Evolutionary conservation across 2,113 vertebrate genomes (phyloP).

Genomic region (Cyanoliseus patagonus): DNA sequence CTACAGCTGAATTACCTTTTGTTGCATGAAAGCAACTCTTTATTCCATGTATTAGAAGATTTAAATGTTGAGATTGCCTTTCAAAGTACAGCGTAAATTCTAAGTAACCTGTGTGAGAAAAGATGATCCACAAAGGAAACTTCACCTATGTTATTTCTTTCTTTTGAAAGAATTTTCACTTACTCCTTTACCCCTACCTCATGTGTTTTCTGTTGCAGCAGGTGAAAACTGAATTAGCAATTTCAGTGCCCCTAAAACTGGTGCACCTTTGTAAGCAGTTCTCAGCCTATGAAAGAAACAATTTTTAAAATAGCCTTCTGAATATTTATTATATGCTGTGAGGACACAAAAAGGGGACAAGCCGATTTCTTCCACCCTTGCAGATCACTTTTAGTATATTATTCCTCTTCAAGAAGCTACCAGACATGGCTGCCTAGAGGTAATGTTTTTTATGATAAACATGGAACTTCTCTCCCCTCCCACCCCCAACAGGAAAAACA

Average conservation of each 20-base stretch:
- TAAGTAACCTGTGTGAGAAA: background rate
- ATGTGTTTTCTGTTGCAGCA: background rate
- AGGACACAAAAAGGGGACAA: background rate
- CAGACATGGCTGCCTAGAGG: background rate
- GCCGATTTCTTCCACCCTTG: background rate
- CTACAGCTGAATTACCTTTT: background rate
- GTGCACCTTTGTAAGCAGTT: background rate
- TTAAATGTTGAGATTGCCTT: background rate
- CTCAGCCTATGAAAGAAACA: background rate
- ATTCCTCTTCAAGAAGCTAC: background rate
- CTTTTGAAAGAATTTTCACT: background rate
- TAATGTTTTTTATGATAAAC: background rate
- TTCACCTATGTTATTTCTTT: background rate
- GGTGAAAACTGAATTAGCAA: background rate
- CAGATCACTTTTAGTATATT: background rate
- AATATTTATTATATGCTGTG: background rate
- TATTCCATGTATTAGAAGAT: background rate
- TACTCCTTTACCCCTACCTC: background rate
- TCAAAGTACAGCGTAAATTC: background rate
- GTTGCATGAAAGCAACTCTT: background rate
- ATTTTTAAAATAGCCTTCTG: background rate
- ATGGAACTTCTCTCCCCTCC: background rate
- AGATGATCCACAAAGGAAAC: background rate
- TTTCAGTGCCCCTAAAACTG: background rate
- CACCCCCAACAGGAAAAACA: constrained; percentile 31